A percentile compares a stretch with the other conserved stretches of the same genome.
Evolutionary conservation across 2,888 invertebrate species (phyloP).

Genomic region (Lottia scabra): DNA sequence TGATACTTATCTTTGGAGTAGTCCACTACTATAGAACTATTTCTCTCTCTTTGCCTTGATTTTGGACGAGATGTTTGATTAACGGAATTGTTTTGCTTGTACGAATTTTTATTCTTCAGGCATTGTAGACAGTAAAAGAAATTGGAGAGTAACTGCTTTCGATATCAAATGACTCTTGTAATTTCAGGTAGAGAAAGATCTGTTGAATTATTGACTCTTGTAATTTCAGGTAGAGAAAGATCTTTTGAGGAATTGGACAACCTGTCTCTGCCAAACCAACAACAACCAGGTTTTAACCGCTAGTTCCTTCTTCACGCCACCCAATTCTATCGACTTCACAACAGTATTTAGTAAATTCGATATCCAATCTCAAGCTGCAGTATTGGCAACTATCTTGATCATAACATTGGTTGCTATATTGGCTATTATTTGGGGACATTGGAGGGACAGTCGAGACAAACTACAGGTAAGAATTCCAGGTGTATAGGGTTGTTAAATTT

Average conservation of each 20-base stretch:
- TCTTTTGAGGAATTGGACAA: constrained; percentile 8
- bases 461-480: neutral
- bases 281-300: constrained; percentile 20
- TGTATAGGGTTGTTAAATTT: no score
- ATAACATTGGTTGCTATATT: constrained; percentile 45
- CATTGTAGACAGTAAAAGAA: no score
- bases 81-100: no score
- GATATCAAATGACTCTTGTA: neutral
- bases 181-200: neutral
- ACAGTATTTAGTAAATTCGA: constrained; percentile 63
- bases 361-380: constrained; percentile 47
- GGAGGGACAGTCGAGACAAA: constrained; percentile 48
- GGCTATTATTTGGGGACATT: constrained; percentile 47
- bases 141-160: no score
- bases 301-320: constrained; percentile 60
- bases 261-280: constrained; percentile 14
- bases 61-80: no score
- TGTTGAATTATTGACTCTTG: neutral
- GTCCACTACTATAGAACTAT: no score
- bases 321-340: constrained; percentile 68
- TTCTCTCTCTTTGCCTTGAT: no score
- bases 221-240: neutral
- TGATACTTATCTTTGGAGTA: no score
- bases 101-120: no score
- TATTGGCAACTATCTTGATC: constrained; percentile 58